A percentile compares a stretch with the other conserved stretches of the same genome.
These are phyloP conservation scores for Acromyrmex heyeri DNA, from an alignment of 1,140 invertebrate genomes.

Conservation along the genomic window DNA sequence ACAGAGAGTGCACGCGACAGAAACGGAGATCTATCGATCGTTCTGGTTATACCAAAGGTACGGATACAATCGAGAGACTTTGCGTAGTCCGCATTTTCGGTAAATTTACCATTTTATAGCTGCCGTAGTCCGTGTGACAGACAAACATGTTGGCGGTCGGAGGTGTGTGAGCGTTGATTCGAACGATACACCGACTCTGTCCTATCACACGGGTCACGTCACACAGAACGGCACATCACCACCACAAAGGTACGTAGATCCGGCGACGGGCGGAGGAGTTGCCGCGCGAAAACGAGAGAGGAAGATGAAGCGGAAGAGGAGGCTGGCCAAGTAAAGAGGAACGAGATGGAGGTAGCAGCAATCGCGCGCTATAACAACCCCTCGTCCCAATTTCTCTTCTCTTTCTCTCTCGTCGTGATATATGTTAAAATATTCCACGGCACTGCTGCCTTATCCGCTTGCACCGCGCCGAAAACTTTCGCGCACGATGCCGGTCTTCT, in stretches of 20 bases:
- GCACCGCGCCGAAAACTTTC: constrained; percentile 70
- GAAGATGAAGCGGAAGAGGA: constrained; percentile 49
- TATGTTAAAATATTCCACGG: constrained; percentile 81
- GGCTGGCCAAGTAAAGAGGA: constrained; percentile 25
- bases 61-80: background rate
- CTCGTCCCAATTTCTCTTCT: constrained; percentile 74
- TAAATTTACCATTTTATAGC: constrained; percentile 80
- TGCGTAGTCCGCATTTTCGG: constrained; percentile 8
- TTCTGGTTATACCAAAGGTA: background rate
- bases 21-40: constrained; percentile 44
- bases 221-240: background rate
- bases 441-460: constrained; percentile 61
- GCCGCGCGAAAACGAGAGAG: constrained; percentile 41
- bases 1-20: constrained; percentile 11
- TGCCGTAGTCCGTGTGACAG: constrained; percentile 76
- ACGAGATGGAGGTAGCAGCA: constrained; percentile 19
- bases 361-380: constrained; percentile 59
- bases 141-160: constrained; percentile 77
- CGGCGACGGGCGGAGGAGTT: background rate
- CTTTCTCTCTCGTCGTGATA: constrained; percentile 57
- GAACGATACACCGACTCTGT: constrained; percentile 41
- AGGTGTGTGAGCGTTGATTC: constrained; percentile 20
- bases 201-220: background rate
- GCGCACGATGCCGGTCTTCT: constrained; percentile 46
- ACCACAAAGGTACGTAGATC: constrained; percentile 6